Evolutionary conservation across 2,113 vertebrate species (phyloP).

Genomic region (Atractosteus spatula): DNA sequence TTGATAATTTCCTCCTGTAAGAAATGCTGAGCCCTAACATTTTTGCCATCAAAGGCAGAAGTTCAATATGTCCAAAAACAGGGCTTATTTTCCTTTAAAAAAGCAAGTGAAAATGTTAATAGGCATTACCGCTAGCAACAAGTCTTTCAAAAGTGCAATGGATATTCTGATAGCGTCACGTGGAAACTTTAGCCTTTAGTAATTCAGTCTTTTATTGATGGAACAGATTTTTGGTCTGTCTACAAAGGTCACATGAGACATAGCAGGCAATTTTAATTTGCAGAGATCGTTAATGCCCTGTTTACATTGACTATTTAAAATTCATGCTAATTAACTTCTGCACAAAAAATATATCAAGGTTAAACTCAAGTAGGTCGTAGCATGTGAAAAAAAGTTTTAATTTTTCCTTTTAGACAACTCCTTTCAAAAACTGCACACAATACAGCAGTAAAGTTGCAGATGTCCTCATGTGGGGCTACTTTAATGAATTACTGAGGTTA

Average conservation of each 20-base stretch:
- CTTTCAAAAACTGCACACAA: neutral
- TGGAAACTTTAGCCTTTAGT: neutral
- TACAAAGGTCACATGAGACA: neutral
- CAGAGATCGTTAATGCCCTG: neutral
- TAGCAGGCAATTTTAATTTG: neutral
- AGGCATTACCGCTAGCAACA: neutral
- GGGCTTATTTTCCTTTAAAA: too few species aligned
- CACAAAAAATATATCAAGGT: neutral
- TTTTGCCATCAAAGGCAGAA: too few species aligned
- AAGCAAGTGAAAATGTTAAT: neutral
- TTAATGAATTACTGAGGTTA: constrained; percentile 8
- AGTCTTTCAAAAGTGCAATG: neutral
- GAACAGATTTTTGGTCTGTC: neutral
- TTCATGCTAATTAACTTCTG: neutral
- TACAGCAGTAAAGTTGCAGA: constrained; percentile 20
- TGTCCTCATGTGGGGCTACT: constrained; percentile 29
- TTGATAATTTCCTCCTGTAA: too few species aligned
- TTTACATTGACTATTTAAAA: constrained; percentile 8
- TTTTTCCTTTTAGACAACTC: neutral
- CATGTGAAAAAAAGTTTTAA: constrained; percentile 4
- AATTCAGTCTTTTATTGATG: neutral
- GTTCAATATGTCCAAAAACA: too few species aligned
- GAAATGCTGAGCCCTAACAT: too few species aligned
- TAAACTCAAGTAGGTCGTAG: neutral
- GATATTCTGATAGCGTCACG: neutral